Evolutionary conservation across 2,888 invertebrate genomes (phyloP).

Genomic region (Drosophila silvestris): DNA sequence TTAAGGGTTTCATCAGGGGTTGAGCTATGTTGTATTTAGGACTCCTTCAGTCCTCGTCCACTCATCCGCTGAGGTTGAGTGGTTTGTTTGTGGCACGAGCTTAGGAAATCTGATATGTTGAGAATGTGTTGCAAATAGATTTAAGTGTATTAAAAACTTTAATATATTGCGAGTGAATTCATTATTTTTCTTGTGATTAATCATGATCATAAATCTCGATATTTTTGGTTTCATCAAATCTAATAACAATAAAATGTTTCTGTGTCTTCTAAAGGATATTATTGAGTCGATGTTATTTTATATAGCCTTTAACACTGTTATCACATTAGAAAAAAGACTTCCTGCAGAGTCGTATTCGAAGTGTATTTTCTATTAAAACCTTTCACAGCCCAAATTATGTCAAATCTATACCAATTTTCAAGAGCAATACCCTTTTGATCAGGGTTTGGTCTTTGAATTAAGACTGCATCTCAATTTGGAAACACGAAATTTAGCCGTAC

Average conservation of each 20-base stretch:
- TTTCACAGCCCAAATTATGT: not conserved
- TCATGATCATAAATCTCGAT: not conserved
- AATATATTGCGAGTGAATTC: not conserved
- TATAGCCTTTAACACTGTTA: not conserved
- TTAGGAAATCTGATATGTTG: not conserved
- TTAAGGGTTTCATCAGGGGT: conserved; percentile 1
- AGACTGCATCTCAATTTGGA: not conserved
- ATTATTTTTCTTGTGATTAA: not conserved
- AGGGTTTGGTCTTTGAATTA: not conserved
- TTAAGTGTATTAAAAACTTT: not conserved
- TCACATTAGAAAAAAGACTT: not conserved
- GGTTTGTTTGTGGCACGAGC: conserved; percentile 1
- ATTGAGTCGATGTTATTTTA: not conserved
- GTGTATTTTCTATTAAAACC: not conserved
- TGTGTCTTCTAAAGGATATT: not conserved
- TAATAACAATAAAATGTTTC: not conserved
- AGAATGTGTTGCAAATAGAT: not conserved
- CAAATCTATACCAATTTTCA: not conserved
- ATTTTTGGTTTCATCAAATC: not conserved
- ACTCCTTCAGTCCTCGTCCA: not conserved
- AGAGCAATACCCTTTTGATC: not conserved
- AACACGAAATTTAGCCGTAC: not conserved
- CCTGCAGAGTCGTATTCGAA: not conserved
- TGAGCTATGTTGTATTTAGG: conserved; percentile 8
- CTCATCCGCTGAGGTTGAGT: not conserved